Conservation (phyloP, 2,888 invertebrate species). For the Zaprionus obscuricornis region DNA sequence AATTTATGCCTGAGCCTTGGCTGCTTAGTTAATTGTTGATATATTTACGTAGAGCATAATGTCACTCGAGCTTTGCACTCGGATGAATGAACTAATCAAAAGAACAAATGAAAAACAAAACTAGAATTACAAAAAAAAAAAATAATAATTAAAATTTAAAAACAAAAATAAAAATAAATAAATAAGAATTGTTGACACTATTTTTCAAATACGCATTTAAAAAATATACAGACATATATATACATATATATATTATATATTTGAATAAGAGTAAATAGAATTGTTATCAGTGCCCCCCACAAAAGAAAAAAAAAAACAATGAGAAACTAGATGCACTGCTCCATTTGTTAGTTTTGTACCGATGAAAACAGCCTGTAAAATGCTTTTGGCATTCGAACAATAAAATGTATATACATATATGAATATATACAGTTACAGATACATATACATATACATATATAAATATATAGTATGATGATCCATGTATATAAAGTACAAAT, state of each 20-base stretch:
- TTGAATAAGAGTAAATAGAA: conserved; percentile 29
- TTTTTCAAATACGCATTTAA: conserved; percentile 76
- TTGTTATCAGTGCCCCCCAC: conserved; percentile 59
- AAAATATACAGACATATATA: conserved; percentile 55
- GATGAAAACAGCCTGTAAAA: conserved; percentile 30
- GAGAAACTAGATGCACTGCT: conserved; percentile 26
- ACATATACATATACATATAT: too few species aligned
- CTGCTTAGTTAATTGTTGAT: conserved; percentile 50
- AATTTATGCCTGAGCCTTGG: conserved; percentile 32
- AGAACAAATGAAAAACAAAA: too few species aligned
- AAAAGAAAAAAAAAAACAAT: conserved; percentile 1
- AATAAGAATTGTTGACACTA: conserved; percentile 57
- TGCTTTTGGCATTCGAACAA: conserved; percentile 54
- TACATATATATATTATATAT: conserved; percentile 46
- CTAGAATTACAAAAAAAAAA: too few species aligned
- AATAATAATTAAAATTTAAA: conserved; percentile 18
- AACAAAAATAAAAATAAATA: conserved; percentile 22
- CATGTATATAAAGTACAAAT: conserved; percentile 34
- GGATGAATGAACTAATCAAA: conserved; percentile 39
- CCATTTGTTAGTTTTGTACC: conserved; percentile 69
- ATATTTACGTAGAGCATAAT: conserved; percentile 35
- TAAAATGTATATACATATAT: conserved; percentile 40
- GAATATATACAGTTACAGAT: too few species aligned
- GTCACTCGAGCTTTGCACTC: conserved; percentile 25
- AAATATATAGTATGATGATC: conserved; percentile 16